Conservation (phyloP, 2,113 vertebrate genomes). For the Haemorhous mexicanus region DNA sequence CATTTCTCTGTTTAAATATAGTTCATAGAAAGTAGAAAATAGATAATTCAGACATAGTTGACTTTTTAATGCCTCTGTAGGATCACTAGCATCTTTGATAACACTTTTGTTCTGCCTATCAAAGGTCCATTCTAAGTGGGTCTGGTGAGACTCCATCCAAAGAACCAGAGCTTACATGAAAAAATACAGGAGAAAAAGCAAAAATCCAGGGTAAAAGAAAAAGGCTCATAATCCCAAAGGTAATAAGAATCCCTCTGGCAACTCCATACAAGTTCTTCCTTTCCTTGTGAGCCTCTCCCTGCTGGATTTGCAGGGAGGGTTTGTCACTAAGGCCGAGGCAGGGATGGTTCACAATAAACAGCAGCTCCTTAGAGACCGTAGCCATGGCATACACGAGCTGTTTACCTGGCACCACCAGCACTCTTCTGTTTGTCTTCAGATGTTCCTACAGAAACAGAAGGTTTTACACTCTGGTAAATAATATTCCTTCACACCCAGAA, state of each 20-base stretch:
- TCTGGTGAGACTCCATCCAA: slow-evolving; percentile 63
- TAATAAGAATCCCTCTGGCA: slow-evolving; percentile 33
- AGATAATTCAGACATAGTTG: background rate
- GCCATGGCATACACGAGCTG: slow-evolving; percentile 49
- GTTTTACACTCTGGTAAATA: background rate
- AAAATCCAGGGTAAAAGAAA: background rate
- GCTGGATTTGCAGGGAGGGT: background rate
- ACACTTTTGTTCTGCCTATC: slow-evolving; percentile 52
- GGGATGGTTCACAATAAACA: slow-evolving; percentile 60
- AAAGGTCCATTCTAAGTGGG: slow-evolving; percentile 68
- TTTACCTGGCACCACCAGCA: slow-evolving; percentile 62
- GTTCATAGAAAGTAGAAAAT: background rate
- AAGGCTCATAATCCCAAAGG: slow-evolving; percentile 29
- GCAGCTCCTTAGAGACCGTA: slow-evolving; percentile 74
- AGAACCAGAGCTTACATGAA: slow-evolving; percentile 46
- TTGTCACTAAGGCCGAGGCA: slow-evolving; percentile 28
- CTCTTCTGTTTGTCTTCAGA: slow-evolving; percentile 34
- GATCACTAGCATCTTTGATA: background rate
- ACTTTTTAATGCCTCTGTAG: background rate
- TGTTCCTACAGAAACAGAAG: slow-evolving; percentile 16
- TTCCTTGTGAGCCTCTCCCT: background rate
- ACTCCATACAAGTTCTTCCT: background rate
- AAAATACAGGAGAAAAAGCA: slow-evolving; percentile 56
- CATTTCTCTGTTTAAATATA: background rate
- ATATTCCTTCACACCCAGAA: background rate